phyloP scores from a whole-genome alignment of 2,113 vertebrate species.

The Propithecus coquereli region DNA sequence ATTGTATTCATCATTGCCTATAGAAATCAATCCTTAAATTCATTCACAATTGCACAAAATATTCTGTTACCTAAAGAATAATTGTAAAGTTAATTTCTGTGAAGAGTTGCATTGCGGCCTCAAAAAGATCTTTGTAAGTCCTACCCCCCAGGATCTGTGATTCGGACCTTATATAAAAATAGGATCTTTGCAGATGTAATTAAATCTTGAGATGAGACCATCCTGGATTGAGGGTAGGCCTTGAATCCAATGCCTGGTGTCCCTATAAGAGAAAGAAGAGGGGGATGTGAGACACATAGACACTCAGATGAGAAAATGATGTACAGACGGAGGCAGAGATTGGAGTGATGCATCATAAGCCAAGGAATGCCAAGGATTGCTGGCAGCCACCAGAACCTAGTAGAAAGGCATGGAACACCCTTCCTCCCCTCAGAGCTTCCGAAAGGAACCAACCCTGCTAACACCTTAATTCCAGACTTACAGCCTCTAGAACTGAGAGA shows the following conservation, averaged over 20 bases:
- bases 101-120: background rate
- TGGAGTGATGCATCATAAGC: background rate
- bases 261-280: background rate
- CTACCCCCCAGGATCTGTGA: background rate
- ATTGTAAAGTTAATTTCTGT: background rate
- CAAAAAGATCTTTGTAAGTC: background rate
- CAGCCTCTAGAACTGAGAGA: background rate
- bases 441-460: background rate
- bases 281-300: background rate
- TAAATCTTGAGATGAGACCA: background rate
- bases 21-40: background rate
- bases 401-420: background rate
- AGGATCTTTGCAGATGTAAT: background rate
- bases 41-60: background rate
- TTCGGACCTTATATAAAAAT: background rate
- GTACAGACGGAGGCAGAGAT: background rate
- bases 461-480: background rate
- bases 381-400: background rate
- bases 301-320: background rate
- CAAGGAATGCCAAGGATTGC: background rate
- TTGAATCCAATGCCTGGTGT: background rate
- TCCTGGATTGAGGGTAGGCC: background rate
- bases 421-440: background rate
- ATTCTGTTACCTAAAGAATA: background rate
- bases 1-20: background rate